phyloP scores from a whole-genome alignment of 2,797 vertebrate species.

The Melanotaenia parkinsoni region DNA sequence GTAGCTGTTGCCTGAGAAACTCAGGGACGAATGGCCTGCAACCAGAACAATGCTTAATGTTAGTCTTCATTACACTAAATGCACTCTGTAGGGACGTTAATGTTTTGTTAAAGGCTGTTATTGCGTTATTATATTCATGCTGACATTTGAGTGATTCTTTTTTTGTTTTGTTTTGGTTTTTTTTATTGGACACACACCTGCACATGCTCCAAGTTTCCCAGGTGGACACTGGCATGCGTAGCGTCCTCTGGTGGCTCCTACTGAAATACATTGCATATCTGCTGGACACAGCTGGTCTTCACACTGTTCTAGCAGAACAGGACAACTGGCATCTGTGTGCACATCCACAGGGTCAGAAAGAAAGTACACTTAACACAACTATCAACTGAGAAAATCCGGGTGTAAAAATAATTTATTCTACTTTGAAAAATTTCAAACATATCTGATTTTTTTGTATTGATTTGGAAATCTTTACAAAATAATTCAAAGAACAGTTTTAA shows the following conservation, averaged over 20 bases:
- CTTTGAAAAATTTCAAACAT: too few species aligned
- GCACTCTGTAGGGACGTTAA: too few species aligned
- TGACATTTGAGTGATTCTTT: neutral
- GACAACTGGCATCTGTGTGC: conserved; percentile 88
- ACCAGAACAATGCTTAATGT: conserved; percentile 9
- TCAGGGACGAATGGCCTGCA: conserved; percentile 94
- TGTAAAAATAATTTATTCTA: too few species aligned
- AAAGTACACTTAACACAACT: neutral
- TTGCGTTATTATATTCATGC: neutral
- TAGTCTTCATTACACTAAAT: neutral
- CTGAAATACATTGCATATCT: conserved; percentile 95
- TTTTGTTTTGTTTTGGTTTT: neutral
- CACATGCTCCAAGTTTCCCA: conserved; percentile 95
- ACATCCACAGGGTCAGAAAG: conserved; percentile 10
- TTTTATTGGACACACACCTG: conserved; percentile 78
- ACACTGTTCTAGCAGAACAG: conserved; percentile 88
- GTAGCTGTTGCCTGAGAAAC: conserved; percentile 98
- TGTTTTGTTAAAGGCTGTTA: too few species aligned
- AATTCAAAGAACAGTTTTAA: too few species aligned
- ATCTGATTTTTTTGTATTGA: too few species aligned
- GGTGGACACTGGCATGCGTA: conserved; percentile 96
- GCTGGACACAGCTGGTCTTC: conserved; percentile 91
- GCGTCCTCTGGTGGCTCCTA: conserved; percentile 86
- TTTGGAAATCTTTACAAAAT: too few species aligned
- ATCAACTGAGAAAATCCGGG: too few species aligned